These are phyloP conservation scores for Odontesthes bonariensis DNA, from an alignment of 2,113 vertebrate species.

Conservation along the genomic window DNA sequence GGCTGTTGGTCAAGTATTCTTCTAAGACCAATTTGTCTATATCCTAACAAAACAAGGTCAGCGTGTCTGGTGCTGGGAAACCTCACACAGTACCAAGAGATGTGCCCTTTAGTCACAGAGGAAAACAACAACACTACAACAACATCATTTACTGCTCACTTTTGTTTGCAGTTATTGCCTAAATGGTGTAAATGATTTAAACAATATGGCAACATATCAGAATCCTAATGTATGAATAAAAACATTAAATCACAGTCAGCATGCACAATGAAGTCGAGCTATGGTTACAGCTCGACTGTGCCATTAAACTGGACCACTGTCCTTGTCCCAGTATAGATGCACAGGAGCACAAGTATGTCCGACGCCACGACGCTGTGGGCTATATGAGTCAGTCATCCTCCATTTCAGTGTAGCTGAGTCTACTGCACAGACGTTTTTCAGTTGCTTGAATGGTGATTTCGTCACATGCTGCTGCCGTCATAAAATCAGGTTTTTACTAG, in stretches of 20 bases:
- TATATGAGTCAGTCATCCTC: too few species aligned
- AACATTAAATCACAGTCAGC: neutral
- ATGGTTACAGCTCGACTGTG: too few species aligned
- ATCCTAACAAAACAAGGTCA: conserved; percentile 23
- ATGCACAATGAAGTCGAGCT: too few species aligned
- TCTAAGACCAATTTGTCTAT: conserved; percentile 48
- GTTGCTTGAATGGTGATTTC: too few species aligned
- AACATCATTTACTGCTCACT: conserved; percentile 30
- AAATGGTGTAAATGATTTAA: conserved; percentile 5
- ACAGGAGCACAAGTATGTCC: too few species aligned
- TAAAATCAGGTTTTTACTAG: too few species aligned
- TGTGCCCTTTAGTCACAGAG: conserved; percentile 39
- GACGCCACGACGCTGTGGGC: too few species aligned
- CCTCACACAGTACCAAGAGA: conserved; percentile 33
- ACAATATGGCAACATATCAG: neutral
- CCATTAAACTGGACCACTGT: too few species aligned
- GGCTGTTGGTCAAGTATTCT: conserved; percentile 10
- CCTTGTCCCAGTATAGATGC: too few species aligned
- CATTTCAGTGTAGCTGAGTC: too few species aligned
- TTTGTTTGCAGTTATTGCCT: conserved; percentile 12
- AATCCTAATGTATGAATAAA: neutral
- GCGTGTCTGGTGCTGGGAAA: conserved; percentile 47
- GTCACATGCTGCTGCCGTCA: too few species aligned
- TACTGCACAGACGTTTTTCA: too few species aligned
- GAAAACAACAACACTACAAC: conserved; percentile 21